These are phyloP conservation scores for Heliconius eleuchia DNA, from an alignment of 1,140 invertebrate genomes.

Conservation along the genomic window DNA sequence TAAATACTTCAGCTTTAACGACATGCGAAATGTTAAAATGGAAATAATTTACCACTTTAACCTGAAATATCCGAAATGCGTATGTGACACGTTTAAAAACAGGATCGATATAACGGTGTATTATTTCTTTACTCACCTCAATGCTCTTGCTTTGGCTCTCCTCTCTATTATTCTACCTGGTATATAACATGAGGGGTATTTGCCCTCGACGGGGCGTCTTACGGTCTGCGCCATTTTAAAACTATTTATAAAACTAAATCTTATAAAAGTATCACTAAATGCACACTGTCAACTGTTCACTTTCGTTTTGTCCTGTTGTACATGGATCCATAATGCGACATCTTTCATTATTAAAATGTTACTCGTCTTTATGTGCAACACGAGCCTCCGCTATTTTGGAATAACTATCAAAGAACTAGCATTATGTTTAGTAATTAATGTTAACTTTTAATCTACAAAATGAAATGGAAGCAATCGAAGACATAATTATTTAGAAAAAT, in stretches of 20 bases:
- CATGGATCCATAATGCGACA: constrained; percentile 69
- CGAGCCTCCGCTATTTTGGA: not conserved
- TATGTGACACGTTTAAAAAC: constrained; percentile 28
- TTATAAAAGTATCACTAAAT: constrained; percentile 53
- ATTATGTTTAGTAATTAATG: not conserved
- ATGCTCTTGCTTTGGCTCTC: constrained; percentile 83
- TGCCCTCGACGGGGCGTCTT: constrained; percentile 79
- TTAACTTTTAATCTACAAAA: not conserved
- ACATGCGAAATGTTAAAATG: not conserved
- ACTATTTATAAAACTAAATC: constrained; percentile 44
- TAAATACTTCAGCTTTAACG: not conserved
- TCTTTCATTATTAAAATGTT: constrained; percentile 64
- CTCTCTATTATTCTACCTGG: constrained; percentile 87
- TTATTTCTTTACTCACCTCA: constrained; percentile 68
- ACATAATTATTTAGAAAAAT: constrained; percentile 6
- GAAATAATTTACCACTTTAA: not conserved
- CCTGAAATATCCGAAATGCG: not conserved
- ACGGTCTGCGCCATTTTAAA: constrained; percentile 75
- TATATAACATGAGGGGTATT: constrained; percentile 87
- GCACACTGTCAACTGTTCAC: constrained; percentile 67
- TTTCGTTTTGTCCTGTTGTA: constrained; percentile 80
- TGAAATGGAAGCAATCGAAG: constrained; percentile 3
- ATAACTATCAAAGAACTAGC: constrained; percentile 3
- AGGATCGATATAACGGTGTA: constrained; percentile 32
- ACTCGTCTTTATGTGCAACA: constrained; percentile 44